These are phyloP conservation scores for Ophiodon elongatus DNA, from an alignment of 2,113 vertebrate genomes.

Conservation along the genomic window DNA sequence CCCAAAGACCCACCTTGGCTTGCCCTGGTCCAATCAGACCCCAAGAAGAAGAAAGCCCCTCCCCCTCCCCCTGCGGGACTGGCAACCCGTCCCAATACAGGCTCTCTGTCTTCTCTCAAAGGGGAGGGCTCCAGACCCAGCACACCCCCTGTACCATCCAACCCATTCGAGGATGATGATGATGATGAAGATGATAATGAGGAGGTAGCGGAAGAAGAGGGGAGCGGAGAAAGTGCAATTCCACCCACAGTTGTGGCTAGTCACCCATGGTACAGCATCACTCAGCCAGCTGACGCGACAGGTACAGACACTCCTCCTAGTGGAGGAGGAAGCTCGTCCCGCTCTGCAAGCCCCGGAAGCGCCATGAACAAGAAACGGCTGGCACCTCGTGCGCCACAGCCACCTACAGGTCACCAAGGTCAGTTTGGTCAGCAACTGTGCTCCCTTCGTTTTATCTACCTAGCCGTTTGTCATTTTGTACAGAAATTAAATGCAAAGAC, in stretches of 20 bases:
- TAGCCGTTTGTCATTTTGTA: neutral
- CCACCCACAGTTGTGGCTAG: constrained; percentile 65
- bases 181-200: constrained; percentile 65
- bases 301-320: constrained; percentile 50
- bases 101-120: constrained; percentile 78
- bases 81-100: constrained; percentile 65
- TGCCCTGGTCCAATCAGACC: constrained; percentile 90
- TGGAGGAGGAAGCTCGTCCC: constrained; percentile 61
- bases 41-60: constrained; percentile 93
- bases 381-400: constrained; percentile 87
- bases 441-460: neutral
- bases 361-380: constrained; percentile 89
- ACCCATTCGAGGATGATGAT: constrained; percentile 91
- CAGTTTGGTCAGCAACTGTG: constrained; percentile 14
- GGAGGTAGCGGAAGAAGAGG: constrained; percentile 57
- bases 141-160: constrained; percentile 83
- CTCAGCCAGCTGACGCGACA: constrained; percentile 59
- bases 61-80: constrained; percentile 77
- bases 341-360: constrained; percentile 86
- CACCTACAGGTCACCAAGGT: constrained; percentile 69
- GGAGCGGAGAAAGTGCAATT: constrained; percentile 32
- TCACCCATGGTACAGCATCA: constrained; percentile 97
- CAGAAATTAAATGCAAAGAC: neutral
- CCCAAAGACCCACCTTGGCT: constrained; percentile 97
- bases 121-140: constrained; percentile 72